Evolutionary conservation across 2,797 vertebrate species (phyloP).

Genomic region (Anisognathus igniventris): DNA sequence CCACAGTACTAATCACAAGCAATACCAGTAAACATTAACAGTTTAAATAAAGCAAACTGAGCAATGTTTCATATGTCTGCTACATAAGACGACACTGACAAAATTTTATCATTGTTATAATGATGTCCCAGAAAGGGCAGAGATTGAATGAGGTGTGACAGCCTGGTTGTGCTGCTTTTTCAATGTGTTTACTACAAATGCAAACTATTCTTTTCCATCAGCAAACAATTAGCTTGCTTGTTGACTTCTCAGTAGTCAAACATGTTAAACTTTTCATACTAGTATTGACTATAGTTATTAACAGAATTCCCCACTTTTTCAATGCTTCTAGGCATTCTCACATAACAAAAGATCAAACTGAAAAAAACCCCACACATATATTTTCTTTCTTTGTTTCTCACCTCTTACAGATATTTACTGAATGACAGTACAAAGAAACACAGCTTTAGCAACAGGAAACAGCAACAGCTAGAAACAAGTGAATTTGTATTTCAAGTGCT

Average conservation of each 20-base stretch:
- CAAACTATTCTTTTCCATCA: neutral
- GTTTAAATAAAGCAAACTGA: neutral
- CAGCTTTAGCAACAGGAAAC: neutral
- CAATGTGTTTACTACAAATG: neutral
- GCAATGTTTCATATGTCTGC: neutral
- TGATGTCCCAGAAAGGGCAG: neutral
- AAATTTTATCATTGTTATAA: neutral
- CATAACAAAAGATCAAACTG: neutral
- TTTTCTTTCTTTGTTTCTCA: neutral
- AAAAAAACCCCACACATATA: fast-evolving
- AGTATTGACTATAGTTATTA: neutral
- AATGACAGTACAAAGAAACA: neutral
- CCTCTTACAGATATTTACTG: neutral
- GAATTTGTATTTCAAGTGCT: neutral
- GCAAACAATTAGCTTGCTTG: neutral
- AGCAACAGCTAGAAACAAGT: neutral
- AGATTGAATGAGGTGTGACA: neutral
- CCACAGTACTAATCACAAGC: neutral
- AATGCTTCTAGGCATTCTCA: neutral
- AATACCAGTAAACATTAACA: neutral
- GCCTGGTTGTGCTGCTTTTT: neutral
- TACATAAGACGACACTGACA: neutral
- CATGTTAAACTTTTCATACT: neutral
- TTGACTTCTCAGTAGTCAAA: neutral
- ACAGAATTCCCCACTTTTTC: neutral